These are phyloP conservation scores for Drosophila yooni DNA, from an alignment of 2,888 invertebrate genomes.

Conservation along the genomic window DNA sequence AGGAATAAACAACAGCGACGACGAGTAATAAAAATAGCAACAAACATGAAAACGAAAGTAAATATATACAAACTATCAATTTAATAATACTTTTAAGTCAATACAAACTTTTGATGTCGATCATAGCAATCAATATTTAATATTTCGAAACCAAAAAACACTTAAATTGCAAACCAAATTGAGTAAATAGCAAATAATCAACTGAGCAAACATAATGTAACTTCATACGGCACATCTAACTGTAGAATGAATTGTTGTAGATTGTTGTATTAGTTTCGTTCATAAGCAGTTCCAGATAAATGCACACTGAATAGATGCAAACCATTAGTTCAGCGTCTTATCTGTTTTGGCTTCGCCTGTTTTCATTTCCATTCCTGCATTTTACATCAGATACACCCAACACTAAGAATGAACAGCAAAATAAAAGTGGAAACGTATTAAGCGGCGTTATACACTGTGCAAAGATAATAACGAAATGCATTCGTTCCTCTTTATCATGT, in stretches of 20 bases:
- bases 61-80: constrained; percentile 48
- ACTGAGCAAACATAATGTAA: not conserved
- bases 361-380: not conserved
- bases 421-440: not conserved
- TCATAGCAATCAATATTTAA: not conserved
- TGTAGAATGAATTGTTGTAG: not conserved
- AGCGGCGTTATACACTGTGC: not conserved
- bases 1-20: constrained; percentile 11
- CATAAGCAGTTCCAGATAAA: not conserved
- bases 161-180: not conserved
- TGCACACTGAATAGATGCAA: not conserved
- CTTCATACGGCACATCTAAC: not conserved
- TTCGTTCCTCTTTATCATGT: not conserved
- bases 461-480: not conserved
- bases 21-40: constrained; percentile 28
- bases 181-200: not conserved
- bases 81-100: constrained; percentile 17
- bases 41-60: constrained; percentile 74
- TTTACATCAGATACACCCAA: not conserved
- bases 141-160: not conserved
- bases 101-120: not conserved
- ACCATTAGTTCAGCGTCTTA: not conserved
- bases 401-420: not conserved
- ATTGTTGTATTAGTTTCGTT: not conserved
- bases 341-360: not conserved